Base-by-base conservation (phyloP, 2,797 vertebrate species). In the Rhincodon typus region DNA sequence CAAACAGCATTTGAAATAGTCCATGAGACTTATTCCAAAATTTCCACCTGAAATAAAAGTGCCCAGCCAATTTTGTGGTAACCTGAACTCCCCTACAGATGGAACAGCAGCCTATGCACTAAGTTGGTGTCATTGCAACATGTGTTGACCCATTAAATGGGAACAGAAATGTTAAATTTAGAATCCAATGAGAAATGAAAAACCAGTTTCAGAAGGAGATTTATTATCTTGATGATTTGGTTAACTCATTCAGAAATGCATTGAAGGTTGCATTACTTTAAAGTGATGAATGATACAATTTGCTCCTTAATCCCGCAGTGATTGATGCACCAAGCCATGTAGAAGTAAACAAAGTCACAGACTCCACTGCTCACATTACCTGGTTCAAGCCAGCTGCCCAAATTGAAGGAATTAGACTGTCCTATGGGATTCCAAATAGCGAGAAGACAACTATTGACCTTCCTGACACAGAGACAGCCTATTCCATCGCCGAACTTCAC, bases 371-470 rank as follows among this genome's bases (percentile, higher is more conserved):
- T 0, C 97, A 99, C 88, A 97, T 99, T 97, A 99, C 99, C 0
- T 99, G 99, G 99, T 98, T 98, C 96, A 99, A 98, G 96, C 99
- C 99, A 0, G 96, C 99, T 96, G 99, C 99, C 15, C 97, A 98
- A 88, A 98, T 99, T 0, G 99, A 99, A 0, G 97, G 97, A 0
- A 96, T 99, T 2, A 98, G 98, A 21, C 96, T 99, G 95, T 98
- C 98, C 0, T 99, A 98, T 0, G 98, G 98, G 57, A 98, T 98
- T 87, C 98, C 97, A 96, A 97, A 97, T 0, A 97, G 97, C 0
- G 98, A 98, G 96, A 98, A 97, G 95, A 98, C 97, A 0, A 97
- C 97, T 79, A 97, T 99, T 0, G 97, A 99, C 13, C 98, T 99
- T 96, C 97, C 98, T 0, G 97, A 98, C 3, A 97, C 98, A 0